Base-by-base conservation (phyloP, 2,888 invertebrate species). In the Xylocampa areola region DNA sequence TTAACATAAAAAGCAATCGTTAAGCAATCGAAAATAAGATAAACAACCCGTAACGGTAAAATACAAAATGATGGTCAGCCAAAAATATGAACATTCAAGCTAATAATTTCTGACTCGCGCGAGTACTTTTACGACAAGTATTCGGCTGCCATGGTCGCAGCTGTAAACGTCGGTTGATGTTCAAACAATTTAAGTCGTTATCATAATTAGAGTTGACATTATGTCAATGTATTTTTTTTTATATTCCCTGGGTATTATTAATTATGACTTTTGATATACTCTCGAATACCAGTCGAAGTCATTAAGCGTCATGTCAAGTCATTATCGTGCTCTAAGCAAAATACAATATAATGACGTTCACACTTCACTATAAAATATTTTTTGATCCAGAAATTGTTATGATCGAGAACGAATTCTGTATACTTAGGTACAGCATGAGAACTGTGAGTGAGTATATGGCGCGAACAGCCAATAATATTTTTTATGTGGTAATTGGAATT, bases 401-500 rank as follows among this genome's bases (percentile, higher is more conserved):
- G 14, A 7, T 40, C n/a, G 21, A 43, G 7, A 16, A 47, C 8
- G 29, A 30, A 14, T 13, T 32, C 13, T 10, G 14, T 17, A 13
- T 29, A 32, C 41, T 27, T 10, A 1, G 2, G 8, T 55, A 39
- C 17, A 41, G 0, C 14, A 25, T 13, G 17, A 21, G 36, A 35
- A 14, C 27, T 37, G 32, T n/a, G 16, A 11, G n/a, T 44, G 21
- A 8, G 11, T 32, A 23, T 23, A 16, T 17, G 27, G 33, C 29
- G 29, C 14, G 17, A 68, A 69, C 43, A 37, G 55, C 21, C 49
- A 59, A 58, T 69, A 71, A 65, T 53, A 62, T 59, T 65, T 72
- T 73, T 75, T 67, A 72, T 62, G 61, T 60, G 51, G 48, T 43
- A 57, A 57, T 73, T 57, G 32, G 41, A 53, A 27, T 14, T 48